Conservation (phyloP, 2,888 invertebrate genomes). For the Euzetes globulus region DNA sequence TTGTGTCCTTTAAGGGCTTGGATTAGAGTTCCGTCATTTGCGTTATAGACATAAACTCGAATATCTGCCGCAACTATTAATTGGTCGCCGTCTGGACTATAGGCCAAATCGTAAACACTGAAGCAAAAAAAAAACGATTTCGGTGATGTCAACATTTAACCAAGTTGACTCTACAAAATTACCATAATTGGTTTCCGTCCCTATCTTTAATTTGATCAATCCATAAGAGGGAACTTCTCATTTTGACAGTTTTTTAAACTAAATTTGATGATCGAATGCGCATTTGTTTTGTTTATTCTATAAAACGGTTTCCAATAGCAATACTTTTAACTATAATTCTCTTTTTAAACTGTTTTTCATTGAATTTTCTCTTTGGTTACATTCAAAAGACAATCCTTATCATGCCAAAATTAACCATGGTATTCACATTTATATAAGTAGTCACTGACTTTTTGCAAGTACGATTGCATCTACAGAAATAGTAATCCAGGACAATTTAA, state of each 20-base stretch:
- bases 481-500: too few relatives aligned
- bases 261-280: neutral
- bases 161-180: neutral
- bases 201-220: constrained; percentile 31
- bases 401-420: too few relatives aligned
- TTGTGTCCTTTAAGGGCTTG: constrained; percentile 93
- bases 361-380: too few relatives aligned
- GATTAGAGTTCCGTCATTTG: constrained; percentile 76
- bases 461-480: too few relatives aligned
- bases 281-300: neutral
- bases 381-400: too few relatives aligned
- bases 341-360: too few relatives aligned
- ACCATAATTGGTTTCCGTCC: constrained; percentile 25
- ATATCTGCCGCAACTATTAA: constrained; percentile 89
- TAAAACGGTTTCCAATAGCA: neutral
- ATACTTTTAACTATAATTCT: too few relatives aligned
- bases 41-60: constrained; percentile 89
- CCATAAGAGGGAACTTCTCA: constrained; percentile 30
- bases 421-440: too few relatives aligned
- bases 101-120: constrained; percentile 90
- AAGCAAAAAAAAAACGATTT: too few relatives aligned
- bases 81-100: constrained; percentile 89
- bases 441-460: too few relatives aligned
- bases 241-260: neutral
- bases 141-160: too few relatives aligned